phyloP scores from a whole-genome alignment of 2,888 invertebrate genomes.

The Eupithecia inturbata region DNA sequence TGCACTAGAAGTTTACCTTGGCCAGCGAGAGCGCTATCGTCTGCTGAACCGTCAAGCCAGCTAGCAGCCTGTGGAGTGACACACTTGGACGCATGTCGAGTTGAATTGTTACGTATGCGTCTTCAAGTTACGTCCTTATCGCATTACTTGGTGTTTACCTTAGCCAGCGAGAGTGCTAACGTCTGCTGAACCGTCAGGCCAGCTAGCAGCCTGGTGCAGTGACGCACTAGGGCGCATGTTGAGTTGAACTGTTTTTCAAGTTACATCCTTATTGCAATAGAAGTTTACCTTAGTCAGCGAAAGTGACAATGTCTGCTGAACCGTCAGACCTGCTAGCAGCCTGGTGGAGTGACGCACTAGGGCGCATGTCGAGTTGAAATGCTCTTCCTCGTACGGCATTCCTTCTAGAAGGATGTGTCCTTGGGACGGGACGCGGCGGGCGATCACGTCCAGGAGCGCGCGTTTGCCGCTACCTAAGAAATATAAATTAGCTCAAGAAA shows the following conservation, averaged over 20 bases:
- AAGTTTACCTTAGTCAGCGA: conserved; percentile 89
- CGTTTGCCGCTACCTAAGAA: conserved; percentile 94
- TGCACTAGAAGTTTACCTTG: conserved; percentile 78
- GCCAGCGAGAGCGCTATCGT: conserved; percentile 93
- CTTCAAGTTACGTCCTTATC: background rate
- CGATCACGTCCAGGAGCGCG: conserved; percentile 96
- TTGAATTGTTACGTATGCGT: conserved; percentile 91
- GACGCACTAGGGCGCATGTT: conserved; percentile 94
- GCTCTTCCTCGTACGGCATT: conserved; percentile 90
- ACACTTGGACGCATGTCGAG: conserved; percentile 94
- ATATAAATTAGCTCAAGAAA: background rate
- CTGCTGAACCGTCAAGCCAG: conserved; percentile 94
- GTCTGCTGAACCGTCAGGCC: conserved; percentile 95
- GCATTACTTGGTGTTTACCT: conserved; percentile 76
- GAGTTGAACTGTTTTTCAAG: conserved; percentile 60
- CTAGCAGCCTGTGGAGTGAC: conserved; percentile 92
- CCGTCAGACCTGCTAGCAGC: conserved; percentile 93
- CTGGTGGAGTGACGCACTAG: conserved; percentile 95
- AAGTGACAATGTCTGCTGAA: conserved; percentile 92
- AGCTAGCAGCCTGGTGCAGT: conserved; percentile 92
- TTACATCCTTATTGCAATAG: background rate
- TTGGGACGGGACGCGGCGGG: conserved; percentile 91
- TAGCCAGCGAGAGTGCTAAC: conserved; percentile 91
- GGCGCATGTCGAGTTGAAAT: conserved; percentile 94
- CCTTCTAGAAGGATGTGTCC: conserved; percentile 96